Conservation (phyloP, 2,113 vertebrate species). For the Natator depressus region DNA sequence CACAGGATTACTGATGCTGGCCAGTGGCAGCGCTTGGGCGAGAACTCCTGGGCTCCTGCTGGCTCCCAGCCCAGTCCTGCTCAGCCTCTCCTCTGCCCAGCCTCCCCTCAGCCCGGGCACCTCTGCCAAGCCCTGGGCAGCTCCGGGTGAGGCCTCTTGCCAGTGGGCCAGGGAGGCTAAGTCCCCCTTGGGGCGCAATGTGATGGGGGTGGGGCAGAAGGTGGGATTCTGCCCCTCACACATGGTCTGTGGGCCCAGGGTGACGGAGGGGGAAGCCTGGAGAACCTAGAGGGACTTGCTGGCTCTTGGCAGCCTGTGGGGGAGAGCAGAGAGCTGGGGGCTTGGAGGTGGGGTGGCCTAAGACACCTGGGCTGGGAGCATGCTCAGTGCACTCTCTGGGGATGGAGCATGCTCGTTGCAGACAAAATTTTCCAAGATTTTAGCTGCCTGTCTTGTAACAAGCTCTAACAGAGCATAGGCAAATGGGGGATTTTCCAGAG, state of each 20-base stretch:
- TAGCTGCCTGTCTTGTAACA: neutral
- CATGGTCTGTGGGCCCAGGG: neutral
- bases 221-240: neutral
- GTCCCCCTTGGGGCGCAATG: neutral
- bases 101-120: neutral
- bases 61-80: too few species aligned
- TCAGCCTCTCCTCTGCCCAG: neutral
- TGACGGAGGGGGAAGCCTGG: neutral
- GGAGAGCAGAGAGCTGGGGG: neutral
- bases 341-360: too few species aligned
- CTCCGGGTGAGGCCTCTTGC: neutral
- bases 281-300: neutral
- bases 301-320: neutral
- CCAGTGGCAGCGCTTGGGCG: neutral
- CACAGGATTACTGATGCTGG: neutral
- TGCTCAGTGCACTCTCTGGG: neutral
- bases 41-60: neutral
- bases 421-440: neutral
- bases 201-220: neutral
- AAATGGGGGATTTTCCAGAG: neutral
- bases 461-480: neutral
- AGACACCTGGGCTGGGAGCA: neutral
- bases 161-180: neutral
- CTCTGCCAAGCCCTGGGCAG: neutral
- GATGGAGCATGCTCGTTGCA: neutral